Base-by-base conservation (phyloP, 2,113 vertebrate genomes). In the Ciconia stormi region DNA sequence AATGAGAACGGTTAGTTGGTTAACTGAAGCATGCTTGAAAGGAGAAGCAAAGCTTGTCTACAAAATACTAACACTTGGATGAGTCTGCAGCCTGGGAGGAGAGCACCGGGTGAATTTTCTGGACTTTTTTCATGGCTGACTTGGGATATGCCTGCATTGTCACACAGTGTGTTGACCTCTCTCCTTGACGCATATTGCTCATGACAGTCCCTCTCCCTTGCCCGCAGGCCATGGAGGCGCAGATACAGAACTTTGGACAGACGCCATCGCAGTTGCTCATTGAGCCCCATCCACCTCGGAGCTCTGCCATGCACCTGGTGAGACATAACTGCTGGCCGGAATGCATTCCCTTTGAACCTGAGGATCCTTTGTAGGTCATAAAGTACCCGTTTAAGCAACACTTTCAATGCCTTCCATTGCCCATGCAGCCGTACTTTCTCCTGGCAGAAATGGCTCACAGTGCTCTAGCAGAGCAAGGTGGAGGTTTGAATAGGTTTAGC, bases 221-320 rank as follows among this genome's bases (percentile, higher is more conserved):
- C 98, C 99, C 82, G 97, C 99, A 99, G 99, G 99, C 99, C 98
- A 99, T 99, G 98, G 99, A 99, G 98, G 98, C 98, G 72, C 99
- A 99, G 98, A 99, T 99, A 98, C 99, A 99, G 98, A 99, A 98
- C 97, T 99, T 99, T 98, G 99, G 99, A 99, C 99, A 99, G 99
- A 99, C 99, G 98, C 99, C 99, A 98, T 99, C 99, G 93, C 99
- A 99, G 99, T 99, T 99, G 99, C 99, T 99, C 98, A 99, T 99
- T 95, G 99, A 99, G 99, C 99, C 99, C 96, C 99, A 99, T 99
- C 99, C 99, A 77, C 99, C 99, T 97, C 99, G 99, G 97, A 99
- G 99, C 98, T 99, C 99, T 88, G 99, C 99, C 98, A 99, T 99
- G 99, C 99, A 99, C 99, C 99, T 99, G 99, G 99, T 99, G 98